Percentiles rank a stretch among this genome's conserved stretches.
Conservation (phyloP, 2,113 vertebrate species). For the Clarias magur region DNA sequence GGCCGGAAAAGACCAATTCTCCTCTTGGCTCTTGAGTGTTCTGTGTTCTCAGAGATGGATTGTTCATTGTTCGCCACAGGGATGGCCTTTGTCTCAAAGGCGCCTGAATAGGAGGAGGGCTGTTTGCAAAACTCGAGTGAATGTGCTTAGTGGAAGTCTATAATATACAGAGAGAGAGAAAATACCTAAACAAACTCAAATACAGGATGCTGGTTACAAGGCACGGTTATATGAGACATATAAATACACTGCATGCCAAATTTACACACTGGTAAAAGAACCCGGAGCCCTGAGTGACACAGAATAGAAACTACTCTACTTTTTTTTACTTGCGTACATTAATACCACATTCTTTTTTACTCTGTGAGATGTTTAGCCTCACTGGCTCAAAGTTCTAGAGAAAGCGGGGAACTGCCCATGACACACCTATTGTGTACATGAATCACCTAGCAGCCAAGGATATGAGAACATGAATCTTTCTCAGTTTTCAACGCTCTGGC, state of each 20-base stretch:
- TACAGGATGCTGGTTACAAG: background rate
- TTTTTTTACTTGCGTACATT: no score
- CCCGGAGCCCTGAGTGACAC: background rate
- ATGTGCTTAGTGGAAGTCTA: conserved; percentile 51
- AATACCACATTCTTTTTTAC: no score
- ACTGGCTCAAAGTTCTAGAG: no score
- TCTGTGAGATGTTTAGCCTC: no score
- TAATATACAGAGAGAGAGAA: conserved; percentile 33
- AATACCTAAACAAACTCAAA: conserved; percentile 19
- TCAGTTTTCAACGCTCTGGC: background rate
- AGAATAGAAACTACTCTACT: background rate
- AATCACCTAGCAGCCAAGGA: no score
- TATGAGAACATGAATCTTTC: background rate
- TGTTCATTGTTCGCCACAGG: conserved; percentile 77
- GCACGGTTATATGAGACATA: background rate
- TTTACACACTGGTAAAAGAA: background rate
- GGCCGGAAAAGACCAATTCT: conserved; percentile 66
- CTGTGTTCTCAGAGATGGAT: conserved; percentile 69
- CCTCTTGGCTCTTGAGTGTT: conserved; percentile 63
- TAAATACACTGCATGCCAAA: background rate
- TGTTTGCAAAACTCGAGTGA: conserved; percentile 54
- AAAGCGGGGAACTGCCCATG: no score
- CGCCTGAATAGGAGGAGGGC: conserved; percentile 68
- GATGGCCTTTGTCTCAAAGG: conserved; percentile 71
- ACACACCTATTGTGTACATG: no score